phyloP scores from a whole-genome alignment of 2,113 vertebrate genomes.

The Hipposideros armiger region DNA sequence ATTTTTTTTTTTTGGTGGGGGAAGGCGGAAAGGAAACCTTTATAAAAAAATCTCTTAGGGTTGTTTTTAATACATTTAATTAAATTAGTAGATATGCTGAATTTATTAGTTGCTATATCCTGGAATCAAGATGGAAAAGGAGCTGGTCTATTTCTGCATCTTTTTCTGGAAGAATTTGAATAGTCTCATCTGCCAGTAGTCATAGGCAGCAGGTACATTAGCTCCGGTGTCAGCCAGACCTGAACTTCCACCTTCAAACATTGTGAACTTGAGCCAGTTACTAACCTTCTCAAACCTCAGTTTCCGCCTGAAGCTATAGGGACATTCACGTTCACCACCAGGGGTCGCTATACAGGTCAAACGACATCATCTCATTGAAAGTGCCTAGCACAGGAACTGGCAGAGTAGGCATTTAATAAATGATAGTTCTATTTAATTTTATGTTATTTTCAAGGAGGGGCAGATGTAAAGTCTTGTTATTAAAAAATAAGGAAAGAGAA shows the following conservation, averaged over 20 bases:
- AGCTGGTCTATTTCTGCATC: background rate
- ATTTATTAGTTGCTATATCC: background rate
- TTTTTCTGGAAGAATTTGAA: background rate
- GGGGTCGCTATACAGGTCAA: background rate
- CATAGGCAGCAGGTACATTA: background rate
- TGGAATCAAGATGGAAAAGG: background rate
- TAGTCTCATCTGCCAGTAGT: background rate
- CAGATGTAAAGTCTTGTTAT: slow-evolving; percentile 65
- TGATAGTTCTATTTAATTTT: slow-evolving; percentile 74
- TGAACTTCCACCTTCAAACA: background rate
- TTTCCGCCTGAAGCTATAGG: background rate
- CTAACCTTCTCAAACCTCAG: background rate
- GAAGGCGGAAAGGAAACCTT: background rate
- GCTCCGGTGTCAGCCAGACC: background rate
- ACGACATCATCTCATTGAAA: slow-evolving; percentile 65
- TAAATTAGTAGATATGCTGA: background rate
- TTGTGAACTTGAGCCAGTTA: background rate
- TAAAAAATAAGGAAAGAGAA: slow-evolving; percentile 72
- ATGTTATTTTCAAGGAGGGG: slow-evolving; percentile 66
- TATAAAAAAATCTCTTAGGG: background rate
- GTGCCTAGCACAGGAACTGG: background rate
- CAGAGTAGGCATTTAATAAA: slow-evolving; percentile 52
- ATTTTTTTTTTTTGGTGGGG: background rate
- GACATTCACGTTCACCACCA: background rate
- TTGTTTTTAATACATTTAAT: background rate